phyloP scores from a whole-genome alignment of 2,888 invertebrate genomes.

The Nebria brevicollis region DNA sequence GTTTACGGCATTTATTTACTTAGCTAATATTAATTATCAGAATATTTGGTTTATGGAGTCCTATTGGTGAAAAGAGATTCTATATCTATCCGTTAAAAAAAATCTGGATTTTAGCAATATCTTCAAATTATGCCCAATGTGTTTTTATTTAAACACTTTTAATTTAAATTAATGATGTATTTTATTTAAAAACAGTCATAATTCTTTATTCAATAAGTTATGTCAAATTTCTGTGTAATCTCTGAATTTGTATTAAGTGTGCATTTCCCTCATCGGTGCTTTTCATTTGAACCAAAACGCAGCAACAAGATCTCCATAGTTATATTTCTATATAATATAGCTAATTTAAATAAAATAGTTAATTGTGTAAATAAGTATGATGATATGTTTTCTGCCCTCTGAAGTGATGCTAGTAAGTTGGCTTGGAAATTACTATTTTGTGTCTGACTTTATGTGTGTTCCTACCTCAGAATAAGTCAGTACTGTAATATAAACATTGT shows the following conservation, averaged over 20 bases:
- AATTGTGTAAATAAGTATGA: conserved; percentile 5
- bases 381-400: neutral
- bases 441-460: conserved; percentile 45
- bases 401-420: neutral
- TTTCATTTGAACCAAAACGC: neutral
- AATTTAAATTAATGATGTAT: too few relatives aligned
- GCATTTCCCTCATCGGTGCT: too few relatives aligned
- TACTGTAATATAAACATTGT: conserved; percentile 47
- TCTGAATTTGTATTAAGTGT: neutral
- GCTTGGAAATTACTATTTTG: conserved; percentile 34
- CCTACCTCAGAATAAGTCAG: conserved; percentile 45
- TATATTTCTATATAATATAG: neutral
- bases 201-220: too few relatives aligned
- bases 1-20: too few relatives aligned
- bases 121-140: too few relatives aligned
- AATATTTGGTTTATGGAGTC: too few relatives aligned
- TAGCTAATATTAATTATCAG: too few relatives aligned
- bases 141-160: too few relatives aligned
- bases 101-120: too few relatives aligned
- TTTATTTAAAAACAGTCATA: too few relatives aligned
- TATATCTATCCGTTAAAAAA: too few relatives aligned
- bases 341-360: conserved; percentile 6
- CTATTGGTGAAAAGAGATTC: too few relatives aligned
- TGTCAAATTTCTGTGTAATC: neutral
- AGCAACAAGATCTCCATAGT: neutral